phyloP scores from a whole-genome alignment of 2,888 invertebrate genomes.

The Cordilura impudica region DNA sequence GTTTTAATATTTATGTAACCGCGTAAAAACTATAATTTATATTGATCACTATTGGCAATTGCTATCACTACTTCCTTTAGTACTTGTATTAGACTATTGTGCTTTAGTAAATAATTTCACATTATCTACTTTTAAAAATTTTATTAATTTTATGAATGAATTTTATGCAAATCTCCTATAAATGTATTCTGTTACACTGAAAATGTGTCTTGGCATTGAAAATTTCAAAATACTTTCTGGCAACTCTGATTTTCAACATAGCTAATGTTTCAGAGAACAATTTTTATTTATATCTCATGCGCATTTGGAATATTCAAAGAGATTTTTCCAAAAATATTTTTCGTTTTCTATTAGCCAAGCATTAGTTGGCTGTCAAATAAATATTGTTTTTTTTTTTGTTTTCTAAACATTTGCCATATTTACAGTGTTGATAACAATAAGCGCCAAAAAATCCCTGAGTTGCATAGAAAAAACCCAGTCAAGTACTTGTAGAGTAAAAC shows the following conservation, averaged over 20 bases:
- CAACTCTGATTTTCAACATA: no score
- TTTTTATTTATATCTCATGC: constrained; percentile 33
- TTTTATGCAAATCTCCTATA: no score
- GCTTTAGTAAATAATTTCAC: no score
- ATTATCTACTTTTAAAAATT: no score
- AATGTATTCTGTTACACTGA: no score
- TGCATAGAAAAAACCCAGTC: background rate
- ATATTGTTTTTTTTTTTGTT: constrained; percentile 30
- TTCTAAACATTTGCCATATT: constrained; percentile 70
- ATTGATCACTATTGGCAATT: no score
- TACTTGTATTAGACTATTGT: no score
- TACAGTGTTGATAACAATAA: constrained; percentile 74
- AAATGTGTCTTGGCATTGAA: no score
- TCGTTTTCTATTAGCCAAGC: background rate
- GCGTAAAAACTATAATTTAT: no score
- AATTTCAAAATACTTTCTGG: background rate
- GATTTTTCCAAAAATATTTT: background rate
- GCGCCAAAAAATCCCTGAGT: constrained; percentile 68
- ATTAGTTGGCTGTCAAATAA: constrained; percentile 23
- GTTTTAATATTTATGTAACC: no score
- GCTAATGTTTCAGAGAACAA: background rate
- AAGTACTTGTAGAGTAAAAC: constrained; percentile 54
- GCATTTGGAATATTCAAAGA: constrained; percentile 16
- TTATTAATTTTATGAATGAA: no score
- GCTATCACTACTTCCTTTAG: no score